phyloP scores from a whole-genome alignment of 2,113 vertebrate species.

The Actenoides hombroni region DNA sequence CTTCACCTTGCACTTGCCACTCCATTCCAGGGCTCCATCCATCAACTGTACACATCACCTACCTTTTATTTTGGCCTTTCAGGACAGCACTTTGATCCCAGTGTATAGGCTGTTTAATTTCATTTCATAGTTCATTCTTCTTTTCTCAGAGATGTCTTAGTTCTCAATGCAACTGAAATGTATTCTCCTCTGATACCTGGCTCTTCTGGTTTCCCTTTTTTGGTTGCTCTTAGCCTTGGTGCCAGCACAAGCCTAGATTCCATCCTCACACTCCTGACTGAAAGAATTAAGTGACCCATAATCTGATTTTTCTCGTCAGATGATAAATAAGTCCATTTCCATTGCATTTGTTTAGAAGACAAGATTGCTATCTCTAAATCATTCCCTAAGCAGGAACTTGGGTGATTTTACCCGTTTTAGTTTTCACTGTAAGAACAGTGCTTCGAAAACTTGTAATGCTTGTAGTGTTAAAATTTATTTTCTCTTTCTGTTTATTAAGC shows the following conservation, averaged over 20 bases:
- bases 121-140: constrained; percentile 7
- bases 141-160: neutral
- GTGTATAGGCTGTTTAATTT: neutral
- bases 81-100: constrained; percentile 11
- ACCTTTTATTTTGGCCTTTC: neutral
- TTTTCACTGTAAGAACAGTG: neutral
- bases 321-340: neutral
- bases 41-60: neutral
- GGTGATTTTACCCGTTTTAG: neutral
- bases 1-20: neutral
- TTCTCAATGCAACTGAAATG: neutral
- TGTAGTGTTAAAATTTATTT: neutral
- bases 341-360: neutral
- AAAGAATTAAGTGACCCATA: neutral
- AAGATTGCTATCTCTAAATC: neutral
- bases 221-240: neutral
- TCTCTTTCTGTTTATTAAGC: neutral
- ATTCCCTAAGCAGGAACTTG: neutral
- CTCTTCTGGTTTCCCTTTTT: neutral
- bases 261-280: neutral
- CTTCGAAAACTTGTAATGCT: neutral
- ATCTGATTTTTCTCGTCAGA: neutral
- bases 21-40: neutral
- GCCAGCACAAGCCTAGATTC: neutral
- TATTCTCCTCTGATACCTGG: neutral